Base-by-base conservation (phyloP, 2,797 vertebrate genomes). In the Sciurus vulgaris region DNA sequence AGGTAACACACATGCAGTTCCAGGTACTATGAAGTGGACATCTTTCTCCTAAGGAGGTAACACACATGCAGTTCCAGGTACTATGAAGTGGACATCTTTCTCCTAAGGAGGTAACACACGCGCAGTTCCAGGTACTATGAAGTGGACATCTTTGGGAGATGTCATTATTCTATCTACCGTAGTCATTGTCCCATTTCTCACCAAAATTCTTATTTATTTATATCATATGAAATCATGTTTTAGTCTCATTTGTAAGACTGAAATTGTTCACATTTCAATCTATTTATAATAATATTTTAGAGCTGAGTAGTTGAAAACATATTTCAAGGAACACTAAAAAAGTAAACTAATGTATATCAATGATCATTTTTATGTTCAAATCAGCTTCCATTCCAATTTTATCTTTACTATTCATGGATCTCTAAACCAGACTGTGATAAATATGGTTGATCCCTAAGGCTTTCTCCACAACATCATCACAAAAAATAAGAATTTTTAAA, bases 261-360 rank as follows among this genome's bases (percentile, higher is more conserved):
- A 82, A 93, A 86, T 17, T 93, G 26, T 61, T 87, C 30, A 26
- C 17, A 28, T 82, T 38, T 38, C 38, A 38, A 28, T 67, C 24
- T 78, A 67, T 47, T 56, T 7, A 59, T 73, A 65, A 73, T 44
- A 35, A 86, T 90, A 90, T 61, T n/a, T 69, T 90, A 90, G 86
- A 59, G 6, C n/a, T 86, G 88, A 93, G 76, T 74, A 85, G 73
- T 69, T 85, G 59, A 81, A 89, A 94, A 69, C 41, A 56, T 82
- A 51, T 74, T 91, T 81, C 59, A 94, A 69, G 22, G 61, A 89
- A 92, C 86, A 76, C 30, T 44, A 74, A 41, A 33, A 70, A 83
- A 22, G 51, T 67, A 91, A 83, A 90, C 44, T 18, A 70, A 93
- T 47, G 20, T 73, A 84, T 41, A 73, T 49, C 72, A 95, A 70